Conservation (phyloP, 2,113 vertebrate species). For the Leucopsar rothschildi region DNA sequence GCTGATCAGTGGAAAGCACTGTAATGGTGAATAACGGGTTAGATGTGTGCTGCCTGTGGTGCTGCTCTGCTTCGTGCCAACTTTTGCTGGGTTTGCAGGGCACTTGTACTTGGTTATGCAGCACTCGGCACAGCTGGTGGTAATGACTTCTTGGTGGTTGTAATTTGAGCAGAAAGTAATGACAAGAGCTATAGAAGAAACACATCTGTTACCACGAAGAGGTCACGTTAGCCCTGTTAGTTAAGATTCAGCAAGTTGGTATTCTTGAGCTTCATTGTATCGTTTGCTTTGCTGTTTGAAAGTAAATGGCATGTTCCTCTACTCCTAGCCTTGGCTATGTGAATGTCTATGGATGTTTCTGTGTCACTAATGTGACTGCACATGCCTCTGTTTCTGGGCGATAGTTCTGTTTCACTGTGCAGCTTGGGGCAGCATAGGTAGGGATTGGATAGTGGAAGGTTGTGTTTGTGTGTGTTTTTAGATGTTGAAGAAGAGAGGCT, state of each 20-base stretch:
- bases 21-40: not conserved
- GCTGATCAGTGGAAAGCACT: not conserved
- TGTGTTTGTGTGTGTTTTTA: not conserved
- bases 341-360: not conserved
- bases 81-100: not conserved
- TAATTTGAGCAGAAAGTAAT: not conserved
- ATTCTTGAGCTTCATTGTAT: not conserved
- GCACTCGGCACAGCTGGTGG: rapidly evolving
- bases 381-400: rapidly evolving
- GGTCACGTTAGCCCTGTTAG: not conserved
- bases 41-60: not conserved
- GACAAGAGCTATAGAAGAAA: not conserved
- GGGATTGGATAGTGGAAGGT: not conserved
- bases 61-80: not conserved
- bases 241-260: not conserved
- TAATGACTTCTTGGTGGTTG: not conserved
- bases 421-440: not conserved
- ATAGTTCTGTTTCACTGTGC: not conserved
- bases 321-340: not conserved
- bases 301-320: not conserved
- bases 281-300: not conserved
- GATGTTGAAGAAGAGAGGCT: not conserved
- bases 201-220: rapidly evolving
- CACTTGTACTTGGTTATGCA: not conserved
- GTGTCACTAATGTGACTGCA: not conserved